These are phyloP conservation scores for Fopius arisanus DNA, from an alignment of 1,140 invertebrate genomes.

Conservation along the genomic window DNA sequence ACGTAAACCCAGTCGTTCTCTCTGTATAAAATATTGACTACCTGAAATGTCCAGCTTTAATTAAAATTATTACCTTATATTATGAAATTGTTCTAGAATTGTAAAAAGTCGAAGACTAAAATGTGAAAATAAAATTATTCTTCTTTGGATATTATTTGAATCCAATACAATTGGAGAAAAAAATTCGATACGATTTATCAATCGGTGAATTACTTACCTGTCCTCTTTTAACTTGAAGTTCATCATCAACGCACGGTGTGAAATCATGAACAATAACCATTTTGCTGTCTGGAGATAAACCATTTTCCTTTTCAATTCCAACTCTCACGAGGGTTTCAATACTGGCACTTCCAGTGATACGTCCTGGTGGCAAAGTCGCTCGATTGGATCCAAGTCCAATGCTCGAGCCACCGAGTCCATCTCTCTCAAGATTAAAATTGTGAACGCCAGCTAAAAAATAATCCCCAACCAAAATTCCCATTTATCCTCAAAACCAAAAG, in stretches of 20 bases:
- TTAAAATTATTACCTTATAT: too few relatives aligned
- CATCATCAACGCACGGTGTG: conserved; percentile 93
- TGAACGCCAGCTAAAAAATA: conserved; percentile 56
- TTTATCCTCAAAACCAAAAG: too few relatives aligned
- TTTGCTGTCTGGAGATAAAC: conserved; percentile 89
- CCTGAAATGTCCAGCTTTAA: too few relatives aligned
- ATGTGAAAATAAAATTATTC: too few relatives aligned
- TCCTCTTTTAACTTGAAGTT: conserved; percentile 81
- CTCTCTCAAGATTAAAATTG: conserved; percentile 58
- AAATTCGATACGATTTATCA: too few relatives aligned
- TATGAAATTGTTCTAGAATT: too few relatives aligned
- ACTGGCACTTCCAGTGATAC: conserved; percentile 93
- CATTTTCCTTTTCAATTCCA: conserved; percentile 93
- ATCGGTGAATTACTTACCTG: conserved; percentile 63
- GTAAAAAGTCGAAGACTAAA: too few relatives aligned
- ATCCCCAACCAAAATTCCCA: too few relatives aligned
- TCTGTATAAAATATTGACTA: conserved; percentile 91
- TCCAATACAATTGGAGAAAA: too few relatives aligned
- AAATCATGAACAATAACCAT: conserved; percentile 96
- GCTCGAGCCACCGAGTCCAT: conserved; percentile 48
- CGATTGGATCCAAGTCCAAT: conserved; percentile 49
- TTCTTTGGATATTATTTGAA: too few relatives aligned
- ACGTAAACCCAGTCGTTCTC: conserved; percentile 98
- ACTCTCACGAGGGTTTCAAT: conserved; percentile 94
- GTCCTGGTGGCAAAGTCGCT: conserved; percentile 68